These are phyloP conservation scores for Anoplopoma fimbria DNA, from an alignment of 2,113 vertebrate genomes.

Conservation along the genomic window DNA sequence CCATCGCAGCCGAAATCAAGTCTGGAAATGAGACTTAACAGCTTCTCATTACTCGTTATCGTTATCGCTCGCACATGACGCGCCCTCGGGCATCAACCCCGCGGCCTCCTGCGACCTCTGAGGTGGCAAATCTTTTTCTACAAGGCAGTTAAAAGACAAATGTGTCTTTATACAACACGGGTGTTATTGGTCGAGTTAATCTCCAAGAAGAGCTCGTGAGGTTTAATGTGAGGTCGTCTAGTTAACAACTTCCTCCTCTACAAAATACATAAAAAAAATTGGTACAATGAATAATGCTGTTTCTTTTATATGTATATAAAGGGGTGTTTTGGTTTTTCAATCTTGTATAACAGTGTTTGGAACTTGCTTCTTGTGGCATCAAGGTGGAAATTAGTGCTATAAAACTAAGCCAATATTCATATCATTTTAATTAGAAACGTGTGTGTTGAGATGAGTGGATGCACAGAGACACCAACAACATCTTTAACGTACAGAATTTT, in stretches of 20 bases:
- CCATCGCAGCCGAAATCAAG: too few relatives aligned
- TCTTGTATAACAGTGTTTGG: not conserved
- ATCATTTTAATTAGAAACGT: not conserved
- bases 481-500: too few relatives aligned
- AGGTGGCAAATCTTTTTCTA: conserved; percentile 7
- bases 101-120: conserved; percentile 13
- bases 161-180: not conserved
- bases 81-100: too few relatives aligned
- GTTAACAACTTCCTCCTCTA: not conserved
- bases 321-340: too few relatives aligned
- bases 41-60: conserved; percentile 49
- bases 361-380: not conserved
- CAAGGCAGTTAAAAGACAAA: conserved; percentile 5
- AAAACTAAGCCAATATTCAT: not conserved
- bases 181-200: conserved; percentile 6
- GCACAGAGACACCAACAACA: not conserved
- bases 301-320: not conserved
- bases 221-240: not conserved
- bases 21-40: conserved; percentile 68
- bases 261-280: too few relatives aligned
- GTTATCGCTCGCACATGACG: conserved; percentile 19
- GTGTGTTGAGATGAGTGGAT: not conserved
- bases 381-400: not conserved
- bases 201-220: not conserved
- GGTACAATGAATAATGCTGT: not conserved